These are phyloP conservation scores for Notothenia coriiceps DNA, from an alignment of 2,113 vertebrate genomes.

Conservation along the genomic window DNA sequence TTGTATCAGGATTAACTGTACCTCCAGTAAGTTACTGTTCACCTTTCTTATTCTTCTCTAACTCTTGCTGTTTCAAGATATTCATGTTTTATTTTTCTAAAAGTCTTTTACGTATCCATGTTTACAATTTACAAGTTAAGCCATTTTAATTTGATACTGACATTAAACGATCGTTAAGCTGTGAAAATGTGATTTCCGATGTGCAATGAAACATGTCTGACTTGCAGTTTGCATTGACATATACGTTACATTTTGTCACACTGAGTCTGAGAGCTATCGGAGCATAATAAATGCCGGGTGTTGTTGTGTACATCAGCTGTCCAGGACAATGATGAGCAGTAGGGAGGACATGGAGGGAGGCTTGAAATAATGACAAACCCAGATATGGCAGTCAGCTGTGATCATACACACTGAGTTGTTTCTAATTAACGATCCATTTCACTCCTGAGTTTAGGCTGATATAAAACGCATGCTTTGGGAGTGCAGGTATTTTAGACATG, in stretches of 20 bases:
- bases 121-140: conserved; percentile 43
- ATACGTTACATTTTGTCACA: conserved; percentile 25
- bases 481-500: conserved; percentile 79
- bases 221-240: conserved; percentile 44
- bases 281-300: conserved; percentile 21
- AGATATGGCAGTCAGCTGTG: conserved; percentile 74
- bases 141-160: conserved; percentile 13
- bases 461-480: conserved; percentile 78
- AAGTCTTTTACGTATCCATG: conserved; percentile 22
- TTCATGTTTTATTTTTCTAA: conserved; percentile 32
- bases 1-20: conserved; percentile 99
- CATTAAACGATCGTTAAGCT: conserved; percentile 18
- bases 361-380: conserved; percentile 61
- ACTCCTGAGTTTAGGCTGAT: conserved; percentile 65
- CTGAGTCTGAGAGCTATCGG: conserved; percentile 14
- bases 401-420: conserved; percentile 86
- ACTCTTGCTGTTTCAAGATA: conserved; percentile 40
- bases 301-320: conserved; percentile 42
- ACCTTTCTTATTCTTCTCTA: conserved; percentile 86
- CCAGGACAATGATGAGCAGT: conserved; percentile 34
- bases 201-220: conserved; percentile 31
- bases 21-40: conserved; percentile 99
- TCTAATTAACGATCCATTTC: conserved; percentile 81
- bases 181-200: conserved; percentile 3
- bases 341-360: conserved; percentile 49